Base-by-base conservation (phyloP, 2,888 invertebrate genomes). In the Agrochola litura region DNA sequence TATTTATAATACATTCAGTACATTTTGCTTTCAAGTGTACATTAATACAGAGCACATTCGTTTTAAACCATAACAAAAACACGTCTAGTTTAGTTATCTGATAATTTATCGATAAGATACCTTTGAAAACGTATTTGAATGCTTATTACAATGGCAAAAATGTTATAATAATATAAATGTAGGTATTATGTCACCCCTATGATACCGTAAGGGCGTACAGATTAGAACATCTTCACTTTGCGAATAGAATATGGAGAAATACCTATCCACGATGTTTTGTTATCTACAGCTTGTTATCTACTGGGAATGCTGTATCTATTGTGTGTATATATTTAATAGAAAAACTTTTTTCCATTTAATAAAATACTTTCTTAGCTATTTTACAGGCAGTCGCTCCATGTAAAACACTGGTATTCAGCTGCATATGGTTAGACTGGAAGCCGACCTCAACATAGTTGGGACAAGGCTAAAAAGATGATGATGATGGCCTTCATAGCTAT, bases 51-150 rank as follows among this genome's bases (percentile, higher is more conserved):
- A 73, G 66, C 49, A 66, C 19, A 56, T 54, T 77, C 49, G 16
- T 65, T 73, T 61, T 56, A 6, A 58, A 41, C 19, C 43, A n/a
- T 30, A 25, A 46, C 22, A 73, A 81, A 81, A 81, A 25, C 64
- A n/a, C 9, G 52, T 81, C 73, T 73, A 63, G 69, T 19, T 30
- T n/a, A 52, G 61, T 5, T 70, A 64, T 49, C 22, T 64, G 46
- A 30, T 49, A 63, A 70, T 70, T 54, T 64, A 82, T 77, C 63
- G 58, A 60, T 43, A 46, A 19, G 19, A 67, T 66, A 43, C 49
- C 41, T 58, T 58, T 74, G 56, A 49, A 46, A 54, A 54, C 25
- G 2, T 22, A n/a, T 41, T 73, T 79, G 22, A 73, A 80, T 37
- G 14, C 43, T 12, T 30, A 49, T 5, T 25, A 54, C 22, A 68